A percentile compares a stretch with the other conserved stretches of the same genome.
Conservation (phyloP, 2,797 vertebrate species). For the Cuniculus paca region DNA sequence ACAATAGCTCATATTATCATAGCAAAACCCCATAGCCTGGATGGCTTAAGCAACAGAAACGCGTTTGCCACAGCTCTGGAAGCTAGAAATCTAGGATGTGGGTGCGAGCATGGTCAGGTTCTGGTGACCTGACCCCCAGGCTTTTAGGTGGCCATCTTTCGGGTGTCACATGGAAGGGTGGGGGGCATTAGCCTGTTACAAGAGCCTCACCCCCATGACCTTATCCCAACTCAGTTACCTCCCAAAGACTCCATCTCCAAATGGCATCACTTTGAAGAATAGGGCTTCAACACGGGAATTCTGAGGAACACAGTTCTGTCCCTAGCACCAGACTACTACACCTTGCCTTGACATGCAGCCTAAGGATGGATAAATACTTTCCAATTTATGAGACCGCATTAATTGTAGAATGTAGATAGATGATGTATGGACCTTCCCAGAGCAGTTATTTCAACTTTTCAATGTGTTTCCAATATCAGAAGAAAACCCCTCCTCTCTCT, state of each 20-base stretch:
- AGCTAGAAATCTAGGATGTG: background rate
- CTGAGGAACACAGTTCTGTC: background rate
- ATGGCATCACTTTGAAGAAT: background rate
- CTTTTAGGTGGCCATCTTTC: background rate
- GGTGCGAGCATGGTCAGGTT: background rate
- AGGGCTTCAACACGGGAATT: background rate
- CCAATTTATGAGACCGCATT: background rate
- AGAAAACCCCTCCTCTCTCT: background rate
- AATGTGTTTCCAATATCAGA: background rate
- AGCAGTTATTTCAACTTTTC: conserved; percentile 31
- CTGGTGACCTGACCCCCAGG: background rate
- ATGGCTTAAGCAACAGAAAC: background rate
- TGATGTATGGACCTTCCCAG: background rate
- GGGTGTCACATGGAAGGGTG: background rate
- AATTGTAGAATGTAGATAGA: background rate
- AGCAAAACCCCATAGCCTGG: background rate
- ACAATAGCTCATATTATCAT: background rate
- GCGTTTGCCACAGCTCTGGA: background rate
- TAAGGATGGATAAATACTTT: background rate
- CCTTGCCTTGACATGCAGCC: conserved; percentile 14
- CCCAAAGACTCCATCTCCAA: background rate
- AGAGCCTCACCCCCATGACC: background rate
- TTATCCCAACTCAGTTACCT: background rate
- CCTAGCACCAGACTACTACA: background rate
- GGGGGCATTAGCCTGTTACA: background rate